phyloP scores from a whole-genome alignment of 2,113 vertebrate genomes.

The Megaceryle torquata region DNA sequence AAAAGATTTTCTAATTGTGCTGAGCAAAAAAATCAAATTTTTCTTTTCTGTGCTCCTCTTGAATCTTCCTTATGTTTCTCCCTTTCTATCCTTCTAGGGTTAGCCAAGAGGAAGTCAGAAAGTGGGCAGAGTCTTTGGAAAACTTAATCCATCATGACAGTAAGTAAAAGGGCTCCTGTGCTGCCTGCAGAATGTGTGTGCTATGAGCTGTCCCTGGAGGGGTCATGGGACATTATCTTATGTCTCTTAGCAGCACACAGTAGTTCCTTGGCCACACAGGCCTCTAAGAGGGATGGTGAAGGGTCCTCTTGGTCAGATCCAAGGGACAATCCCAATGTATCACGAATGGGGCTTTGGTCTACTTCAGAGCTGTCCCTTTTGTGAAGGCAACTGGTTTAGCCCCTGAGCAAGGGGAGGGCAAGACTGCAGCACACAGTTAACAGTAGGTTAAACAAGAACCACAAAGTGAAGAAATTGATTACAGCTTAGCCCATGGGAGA shows the following conservation, averaged over 20 bases:
- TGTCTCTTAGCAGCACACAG: background rate
- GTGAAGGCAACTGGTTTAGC: background rate
- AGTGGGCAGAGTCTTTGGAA: constrained; percentile 90
- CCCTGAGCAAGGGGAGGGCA: background rate
- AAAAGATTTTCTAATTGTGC: background rate
- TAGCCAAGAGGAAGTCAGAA: constrained; percentile 80
- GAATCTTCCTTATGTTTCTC: background rate
- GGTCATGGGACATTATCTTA: accelerated
- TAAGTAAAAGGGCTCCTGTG: constrained; percentile 68
- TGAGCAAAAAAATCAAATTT: background rate
- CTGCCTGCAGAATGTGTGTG: background rate
- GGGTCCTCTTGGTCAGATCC: background rate
- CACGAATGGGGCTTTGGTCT: background rate
- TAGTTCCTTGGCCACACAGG: background rate
- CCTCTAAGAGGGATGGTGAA: background rate
- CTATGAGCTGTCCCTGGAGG: background rate
- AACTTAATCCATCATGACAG: constrained; percentile 84
- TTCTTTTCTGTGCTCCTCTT: background rate
- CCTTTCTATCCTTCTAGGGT: constrained; percentile 66
- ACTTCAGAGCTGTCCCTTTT: background rate
- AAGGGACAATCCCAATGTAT: background rate
- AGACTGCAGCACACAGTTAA: background rate
- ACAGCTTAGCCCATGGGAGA: background rate
- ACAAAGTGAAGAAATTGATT: background rate
- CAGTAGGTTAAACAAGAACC: background rate